Evolutionary conservation across 2,113 vertebrate genomes (phyloP), one percentile per base, ranked within the genome.

Genomic region (Onychorhynchus coronatus): DNA sequence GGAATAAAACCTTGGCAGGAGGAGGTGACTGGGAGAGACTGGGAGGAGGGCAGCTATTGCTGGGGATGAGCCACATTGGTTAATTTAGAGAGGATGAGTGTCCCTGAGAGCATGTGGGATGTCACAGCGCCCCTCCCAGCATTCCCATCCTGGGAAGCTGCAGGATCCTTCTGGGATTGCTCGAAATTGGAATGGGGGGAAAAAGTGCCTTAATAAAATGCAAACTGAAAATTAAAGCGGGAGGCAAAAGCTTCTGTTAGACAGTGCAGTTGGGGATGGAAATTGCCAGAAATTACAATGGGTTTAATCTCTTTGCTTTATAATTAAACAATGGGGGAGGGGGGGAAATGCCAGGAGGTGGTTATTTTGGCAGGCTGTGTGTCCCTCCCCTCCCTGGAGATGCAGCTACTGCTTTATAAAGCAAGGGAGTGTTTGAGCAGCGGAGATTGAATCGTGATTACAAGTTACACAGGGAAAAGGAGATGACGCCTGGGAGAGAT

Each of bases 151-250:
- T 1, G 0, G 76, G 58, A 67, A 90, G 85, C 53, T 66, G 23
- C 21, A 11, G 11, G 37, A 42, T n/a, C 67, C 68, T 14, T 19
- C 81, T 61, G 49, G 58, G 50, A 6, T 18, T 44, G 37, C 78
- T 33, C 80, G 24, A n/a, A 2, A 12, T 9, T 1, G 7, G 52
- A 8, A 30, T 3, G 3, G 8, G 6, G 6, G 5, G 0, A 3
- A 20, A 46, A 30, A 14, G 14, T 0, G 0, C 30, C 28, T 58
- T 14, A 30, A 79, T 23, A 35, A 59, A 73, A 37, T 2, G 12
- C 28, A 83, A 58, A 5, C 17, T 17, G 0, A 85, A 76, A 73
- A 21, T 8, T 33, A 47, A 68, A 65, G 13, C 44, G 46, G 44
- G 42, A 25, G 41, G n/a, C 58, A 33, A 52, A 86, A 31, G 6